Conservation (phyloP, 2,888 invertebrate species). For the Thymelicus sylvestris region DNA sequence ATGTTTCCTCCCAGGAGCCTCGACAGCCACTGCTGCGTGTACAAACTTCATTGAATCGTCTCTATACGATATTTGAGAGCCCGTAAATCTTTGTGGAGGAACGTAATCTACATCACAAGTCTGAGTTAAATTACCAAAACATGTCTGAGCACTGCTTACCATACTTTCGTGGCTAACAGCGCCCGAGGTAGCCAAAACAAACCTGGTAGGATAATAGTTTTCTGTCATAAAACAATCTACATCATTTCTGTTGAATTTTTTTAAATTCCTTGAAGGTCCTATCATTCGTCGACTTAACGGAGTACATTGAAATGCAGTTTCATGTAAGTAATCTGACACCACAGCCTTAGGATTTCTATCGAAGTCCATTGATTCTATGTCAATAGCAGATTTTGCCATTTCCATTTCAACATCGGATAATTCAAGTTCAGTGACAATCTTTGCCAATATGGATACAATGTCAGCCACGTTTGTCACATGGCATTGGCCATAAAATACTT, state of each 20-base stretch:
- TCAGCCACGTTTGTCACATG: conserved; percentile 42
- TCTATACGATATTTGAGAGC: conserved; percentile 57
- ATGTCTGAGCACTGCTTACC: conserved; percentile 80
- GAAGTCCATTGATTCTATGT: conserved; percentile 59
- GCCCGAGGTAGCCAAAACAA: conserved; percentile 90
- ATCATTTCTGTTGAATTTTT: conserved; percentile 72
- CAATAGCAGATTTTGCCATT: conserved; percentile 56
- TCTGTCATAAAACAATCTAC: conserved; percentile 53
- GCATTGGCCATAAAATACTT: conserved; percentile 56
- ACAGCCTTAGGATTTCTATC: conserved; percentile 65
- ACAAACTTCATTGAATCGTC: conserved; percentile 74
- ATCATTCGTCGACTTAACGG: conserved; percentile 66
- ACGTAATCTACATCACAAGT: conserved; percentile 42
- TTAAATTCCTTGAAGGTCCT: conserved; percentile 88
- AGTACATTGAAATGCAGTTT: conserved; percentile 79
- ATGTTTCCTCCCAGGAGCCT: conserved; percentile 68
- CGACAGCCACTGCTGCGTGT: conserved; percentile 73
- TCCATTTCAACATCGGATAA: conserved; percentile 55
- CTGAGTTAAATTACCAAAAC: conserved; percentile 75
- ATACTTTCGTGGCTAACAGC: conserved; percentile 87
- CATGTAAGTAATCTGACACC: conserved; percentile 76
- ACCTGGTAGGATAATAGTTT: conserved; percentile 77
- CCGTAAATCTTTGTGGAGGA: conserved; percentile 52
- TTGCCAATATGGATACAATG: conserved; percentile 51
- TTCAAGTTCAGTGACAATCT: conserved; percentile 54